Base-by-base conservation (phyloP, 2,888 invertebrate genomes). In the Liopterus haemorrhoidalis region DNA sequence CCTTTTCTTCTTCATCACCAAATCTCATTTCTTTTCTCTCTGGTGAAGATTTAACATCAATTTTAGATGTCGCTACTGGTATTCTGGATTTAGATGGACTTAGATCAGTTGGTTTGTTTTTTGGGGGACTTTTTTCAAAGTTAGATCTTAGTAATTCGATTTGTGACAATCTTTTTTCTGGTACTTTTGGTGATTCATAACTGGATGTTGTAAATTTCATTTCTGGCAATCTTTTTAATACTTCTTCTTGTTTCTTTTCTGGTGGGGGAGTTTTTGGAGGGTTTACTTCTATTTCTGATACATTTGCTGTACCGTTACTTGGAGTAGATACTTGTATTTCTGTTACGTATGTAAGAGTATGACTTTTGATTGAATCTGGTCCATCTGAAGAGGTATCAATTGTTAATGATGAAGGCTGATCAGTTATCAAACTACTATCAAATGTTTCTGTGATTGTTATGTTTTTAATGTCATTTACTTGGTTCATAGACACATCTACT, bases 251-350 rank as follows among this genome's bases (percentile, higher is more conserved):
- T 42, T n/a, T 27, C 32, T n/a, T 32, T 41, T 9, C 33, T 22
- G 6, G 40, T 39, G 8, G 45, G 28, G 24, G 38, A 42, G 19
- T 47, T 49, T 27, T 35, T 41, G 11, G 28, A 36, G 16, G 28
- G 27, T 6, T 36, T 2, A 62, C 57, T 46, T 60, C 58, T 22
- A 64, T 58, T 54, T 65, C 63, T 1, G 63, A 63, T 6, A 61
- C 50, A 39, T 60, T 60, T 6, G 48, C 33, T 5, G 45, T 44
- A 11, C 37, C 46, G 22, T 52, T 59, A 43, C 69, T 67, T 4
- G 76, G 74, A 11, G 78, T 75, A 2, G 76, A 67, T 0, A 84
- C 83, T 66, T 83, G 81, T 46, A 85, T 85, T 67, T 85, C 85
- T 27, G 83, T 85, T 21, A 85, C 74, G 58, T 82, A 83, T 18